phyloP scores from a whole-genome alignment of 1,140 invertebrate species.

The Proales similis region DNA sequence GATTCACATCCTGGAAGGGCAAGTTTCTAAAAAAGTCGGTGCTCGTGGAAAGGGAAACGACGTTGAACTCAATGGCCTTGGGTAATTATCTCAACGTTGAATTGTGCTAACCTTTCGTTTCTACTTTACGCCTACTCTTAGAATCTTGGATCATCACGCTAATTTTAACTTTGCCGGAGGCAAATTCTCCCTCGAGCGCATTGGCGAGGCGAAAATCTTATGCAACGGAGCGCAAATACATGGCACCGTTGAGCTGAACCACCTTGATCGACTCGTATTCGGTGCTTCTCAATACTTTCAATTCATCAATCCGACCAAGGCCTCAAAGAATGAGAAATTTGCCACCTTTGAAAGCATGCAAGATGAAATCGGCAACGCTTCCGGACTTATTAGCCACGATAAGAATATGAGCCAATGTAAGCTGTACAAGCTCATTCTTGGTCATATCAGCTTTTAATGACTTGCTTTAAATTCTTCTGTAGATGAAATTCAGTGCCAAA shows the following conservation, averaged over 20 bases:
- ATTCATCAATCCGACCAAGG: constrained; percentile 22
- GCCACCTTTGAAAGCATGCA: constrained; percentile 53
- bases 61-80: constrained; percentile 58
- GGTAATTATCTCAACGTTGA: constrained; percentile 45
- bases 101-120: constrained; percentile 32
- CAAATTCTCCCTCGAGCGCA: constrained; percentile 54
- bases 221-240: constrained; percentile 56
- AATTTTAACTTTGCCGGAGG: constrained; percentile 51
- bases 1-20: constrained; percentile 58
- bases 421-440: no score
- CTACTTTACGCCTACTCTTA: constrained; percentile 42
- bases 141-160: constrained; percentile 58
- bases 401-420: constrained; percentile 42
- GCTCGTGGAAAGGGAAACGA: constrained; percentile 50
- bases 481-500: constrained; percentile 57
- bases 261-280: constrained; percentile 57
- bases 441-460: no score
- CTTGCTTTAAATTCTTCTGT: constrained; percentile 38
- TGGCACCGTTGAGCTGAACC: constrained; percentile 53
- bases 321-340: constrained; percentile 38
- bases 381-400: constrained; percentile 52
- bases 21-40: constrained; percentile 58
- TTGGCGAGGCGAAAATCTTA: constrained; percentile 52
- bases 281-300: constrained; percentile 18
- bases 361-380: constrained; percentile 59